Evolutionary conservation across 2,113 vertebrate genomes (phyloP), one percentile per base, ranked within the genome.

Genomic region (Hepsetus odoe): DNA sequence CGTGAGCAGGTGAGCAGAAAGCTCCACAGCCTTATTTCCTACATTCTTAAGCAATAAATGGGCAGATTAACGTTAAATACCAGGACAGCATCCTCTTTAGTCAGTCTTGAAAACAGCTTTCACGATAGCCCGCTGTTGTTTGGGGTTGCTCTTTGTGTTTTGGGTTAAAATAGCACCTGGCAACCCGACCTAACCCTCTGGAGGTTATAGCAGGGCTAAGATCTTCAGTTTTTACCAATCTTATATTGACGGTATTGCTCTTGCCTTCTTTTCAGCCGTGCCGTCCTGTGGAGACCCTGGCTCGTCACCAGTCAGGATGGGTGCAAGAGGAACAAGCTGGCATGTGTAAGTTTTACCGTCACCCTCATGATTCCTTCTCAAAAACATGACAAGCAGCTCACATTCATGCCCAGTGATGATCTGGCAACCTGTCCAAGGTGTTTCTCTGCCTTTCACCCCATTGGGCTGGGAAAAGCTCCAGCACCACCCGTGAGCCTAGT

Each of bases 221-320:
- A 28, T 26, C 40, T 13, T 40, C 8, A 59, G 18, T 72, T 22
- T 3, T 5, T 69, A 72, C 81, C 33, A 67, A n/a, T n/a, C 65
- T 24, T 61, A 33, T 18, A 64, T 72, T 83, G 55, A 84, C 28
- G 68, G 35, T 42, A 42, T 62, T 46, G 70, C 68, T 40, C 18
- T 11, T 75, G 42, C 56, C 66, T 66, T n/a, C 42, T 80, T 70
- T n/a, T 51, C 76, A 95, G 94, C 72, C 44, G 58, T 61, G 6
- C 72, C 18, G 80, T 78, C n/a, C 86, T 93, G 55, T 96, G 95
- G 94, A 94, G 95, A 86, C 94, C 94, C 0, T 96, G 95, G 95
- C 82, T 95, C 42, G 80, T 85, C 51, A 82, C 22, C 53, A 56
- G 80, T 30, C 86, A 80, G 64, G 90, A 91, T n/a, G 22, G 0